These are phyloP conservation scores for Palythoa caribaeorum DNA, from an alignment of 92 coral and sea anemone species.

Conservation along the genomic window DNA sequence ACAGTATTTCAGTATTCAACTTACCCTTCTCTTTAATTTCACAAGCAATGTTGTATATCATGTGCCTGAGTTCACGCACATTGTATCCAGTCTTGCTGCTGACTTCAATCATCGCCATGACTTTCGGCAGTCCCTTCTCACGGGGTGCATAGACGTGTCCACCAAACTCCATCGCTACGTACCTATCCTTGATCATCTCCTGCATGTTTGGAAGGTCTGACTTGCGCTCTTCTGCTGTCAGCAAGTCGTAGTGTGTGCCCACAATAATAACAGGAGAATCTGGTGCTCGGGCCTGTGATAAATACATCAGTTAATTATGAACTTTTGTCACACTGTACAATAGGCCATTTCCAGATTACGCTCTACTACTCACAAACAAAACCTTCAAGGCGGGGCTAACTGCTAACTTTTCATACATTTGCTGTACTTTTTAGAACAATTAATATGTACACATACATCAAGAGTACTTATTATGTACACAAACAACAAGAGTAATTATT, in stretches of 20 bases:
- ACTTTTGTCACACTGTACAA: background rate
- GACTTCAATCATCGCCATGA: slow-evolving; percentile 91
- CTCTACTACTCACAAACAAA: too few species aligned
- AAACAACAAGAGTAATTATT: too few species aligned
- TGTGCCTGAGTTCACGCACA: slow-evolving; percentile 83
- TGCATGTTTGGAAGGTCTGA: slow-evolving; percentile 74
- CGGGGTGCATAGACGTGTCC: slow-evolving; percentile 89
- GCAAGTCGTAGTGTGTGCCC: slow-evolving; percentile 92
- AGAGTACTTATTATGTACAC: too few species aligned
- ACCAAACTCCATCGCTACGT: slow-evolving; percentile 89
- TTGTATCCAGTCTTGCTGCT: slow-evolving; percentile 91
- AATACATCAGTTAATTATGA: background rate
- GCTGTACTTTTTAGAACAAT: too few species aligned
- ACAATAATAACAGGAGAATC: slow-evolving; percentile 94
- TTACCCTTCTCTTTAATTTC: slow-evolving; percentile 95
- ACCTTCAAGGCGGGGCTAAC: too few species aligned
- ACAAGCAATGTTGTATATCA: slow-evolving; percentile 89
- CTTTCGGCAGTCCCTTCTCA: slow-evolving; percentile 96
- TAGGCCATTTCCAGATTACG: too few species aligned
- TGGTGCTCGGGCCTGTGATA: slow-evolving; percentile 93
- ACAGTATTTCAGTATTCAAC: background rate
- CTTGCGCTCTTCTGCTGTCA: slow-evolving; percentile 77
- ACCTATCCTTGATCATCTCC: slow-evolving; percentile 82
- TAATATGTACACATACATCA: too few species aligned
- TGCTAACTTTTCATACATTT: too few species aligned